Evolutionary conservation across 2,113 vertebrate genomes (phyloP).

Genomic region (Melanocharis versteri): DNA sequence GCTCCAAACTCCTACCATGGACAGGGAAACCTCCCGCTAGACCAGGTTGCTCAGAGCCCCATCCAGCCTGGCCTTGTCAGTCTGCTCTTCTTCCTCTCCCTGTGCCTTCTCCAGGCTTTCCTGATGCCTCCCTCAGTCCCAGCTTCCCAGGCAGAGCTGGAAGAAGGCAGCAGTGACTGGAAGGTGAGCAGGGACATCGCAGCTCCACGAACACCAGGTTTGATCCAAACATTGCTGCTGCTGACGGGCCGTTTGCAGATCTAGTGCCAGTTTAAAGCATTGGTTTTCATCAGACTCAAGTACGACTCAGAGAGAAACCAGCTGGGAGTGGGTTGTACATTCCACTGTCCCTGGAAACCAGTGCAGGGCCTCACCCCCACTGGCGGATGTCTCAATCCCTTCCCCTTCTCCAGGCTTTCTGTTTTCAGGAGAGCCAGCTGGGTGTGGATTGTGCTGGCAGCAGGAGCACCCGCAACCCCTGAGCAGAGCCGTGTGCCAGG

Average conservation of each 20-base stretch:
- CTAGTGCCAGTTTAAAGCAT: not conserved
- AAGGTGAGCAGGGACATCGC: not conserved
- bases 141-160: not conserved
- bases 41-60: not conserved
- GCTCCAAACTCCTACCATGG: not conserved
- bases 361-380: accelerated
- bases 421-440: not conserved
- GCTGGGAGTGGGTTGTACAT: accelerated
- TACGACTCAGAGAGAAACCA: not conserved
- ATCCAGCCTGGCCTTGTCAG: not conserved
- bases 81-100: not conserved
- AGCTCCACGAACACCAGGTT: not conserved
- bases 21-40: not conserved
- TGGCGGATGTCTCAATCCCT: not conserved
- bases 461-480: not conserved
- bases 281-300: not conserved
- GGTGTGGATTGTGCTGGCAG: not conserved
- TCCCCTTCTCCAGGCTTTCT: not conserved
- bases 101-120: not conserved
- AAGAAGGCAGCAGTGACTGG: not conserved
- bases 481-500: not conserved
- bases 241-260: not conserved
- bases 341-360: not conserved
- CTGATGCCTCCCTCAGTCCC: not conserved
- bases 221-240: not conserved